phyloP scores from a whole-genome alignment of 2,797 vertebrate genomes.

The Rachycentron canadum region DNA sequence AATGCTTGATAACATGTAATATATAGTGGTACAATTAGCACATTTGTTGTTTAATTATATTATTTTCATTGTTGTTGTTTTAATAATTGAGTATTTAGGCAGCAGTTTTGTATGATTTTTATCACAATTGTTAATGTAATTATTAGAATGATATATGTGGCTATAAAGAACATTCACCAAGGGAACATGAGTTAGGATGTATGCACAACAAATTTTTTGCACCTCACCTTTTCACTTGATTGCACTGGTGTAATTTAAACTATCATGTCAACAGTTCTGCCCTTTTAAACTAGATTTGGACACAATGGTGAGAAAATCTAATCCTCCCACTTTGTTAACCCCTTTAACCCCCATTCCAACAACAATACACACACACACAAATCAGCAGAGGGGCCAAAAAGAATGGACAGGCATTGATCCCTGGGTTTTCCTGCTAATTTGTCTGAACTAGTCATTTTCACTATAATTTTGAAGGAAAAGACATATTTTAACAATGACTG shows the following conservation, averaged over 20 bases:
- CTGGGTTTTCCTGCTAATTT: not conserved
- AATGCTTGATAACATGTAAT: not conserved
- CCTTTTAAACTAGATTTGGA: constrained; percentile 1
- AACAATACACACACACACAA: not conserved
- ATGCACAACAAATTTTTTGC: not conserved
- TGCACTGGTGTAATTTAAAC: not conserved
- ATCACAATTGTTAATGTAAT: not conserved
- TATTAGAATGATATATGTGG: not conserved
- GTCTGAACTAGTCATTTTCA: too few species aligned
- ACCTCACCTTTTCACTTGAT: not conserved
- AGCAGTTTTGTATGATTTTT: not conserved
- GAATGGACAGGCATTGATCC: not conserved
- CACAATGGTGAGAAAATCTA: not conserved
- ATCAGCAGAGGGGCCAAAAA: constrained; percentile 10
- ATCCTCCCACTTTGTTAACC: not conserved
- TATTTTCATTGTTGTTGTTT: too few species aligned
- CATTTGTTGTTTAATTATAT: too few species aligned
- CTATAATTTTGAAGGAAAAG: too few species aligned
- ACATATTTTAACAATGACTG: constrained; percentile 42
- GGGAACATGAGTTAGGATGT: not conserved
- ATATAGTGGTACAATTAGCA: not conserved
- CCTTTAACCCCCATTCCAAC: constrained; percentile 11
- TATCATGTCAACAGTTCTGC: not conserved
- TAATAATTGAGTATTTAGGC: not conserved
- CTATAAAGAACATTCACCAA: not conserved